Base-by-base conservation (phyloP, 2,113 vertebrate genomes). In the Pungitius pungitius region DNA sequence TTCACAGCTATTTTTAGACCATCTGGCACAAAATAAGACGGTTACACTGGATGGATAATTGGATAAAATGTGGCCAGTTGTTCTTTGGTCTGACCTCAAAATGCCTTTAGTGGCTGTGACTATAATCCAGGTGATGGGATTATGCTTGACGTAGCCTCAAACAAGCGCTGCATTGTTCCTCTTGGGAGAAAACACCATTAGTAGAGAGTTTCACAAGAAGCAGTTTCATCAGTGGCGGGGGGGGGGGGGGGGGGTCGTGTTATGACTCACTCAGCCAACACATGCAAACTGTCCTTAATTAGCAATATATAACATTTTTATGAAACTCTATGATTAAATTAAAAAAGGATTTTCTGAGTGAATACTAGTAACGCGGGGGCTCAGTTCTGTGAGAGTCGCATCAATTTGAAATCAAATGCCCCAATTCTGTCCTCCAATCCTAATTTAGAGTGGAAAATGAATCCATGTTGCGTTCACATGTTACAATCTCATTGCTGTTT, bases 151-250 rank as follows among this genome's bases (percentile, higher is more conserved):
- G 59, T 63, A 63, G 78, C 24, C 67, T 30, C 18, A 45, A 49
- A 93, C 91, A 92, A 89, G 54, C 1, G 9, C 40, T 51, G 33
- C 43, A 79, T 91, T 93, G 91, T 93, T 88, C 56, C 77, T 77
- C 52, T 47, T 82, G 78, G 60, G 77, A 85, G 77, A 78, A 76
- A 77, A 73, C 72, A 61, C 59, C 8, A 60, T 80, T 75, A 86
- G 69, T 2, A 39, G 60, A 58, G 56, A 22, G 43, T 72, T 82
- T 70, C 60, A 54, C 47, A 68, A 76, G 45, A 68, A 6, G 33
- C 57, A 55, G 60, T 60, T 64, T 51, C 22, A 27, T 59, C 75
- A 75, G 27, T 8, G 54, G 35, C 60, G 12, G 59, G n/a, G n/a
- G n/a, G n/a, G n/a, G n/a, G n/a, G n/a, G n/a, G n/a, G n/a, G n/a